Base-by-base conservation (phyloP, 2,113 vertebrate species). In the Micromys minutus region DNA sequence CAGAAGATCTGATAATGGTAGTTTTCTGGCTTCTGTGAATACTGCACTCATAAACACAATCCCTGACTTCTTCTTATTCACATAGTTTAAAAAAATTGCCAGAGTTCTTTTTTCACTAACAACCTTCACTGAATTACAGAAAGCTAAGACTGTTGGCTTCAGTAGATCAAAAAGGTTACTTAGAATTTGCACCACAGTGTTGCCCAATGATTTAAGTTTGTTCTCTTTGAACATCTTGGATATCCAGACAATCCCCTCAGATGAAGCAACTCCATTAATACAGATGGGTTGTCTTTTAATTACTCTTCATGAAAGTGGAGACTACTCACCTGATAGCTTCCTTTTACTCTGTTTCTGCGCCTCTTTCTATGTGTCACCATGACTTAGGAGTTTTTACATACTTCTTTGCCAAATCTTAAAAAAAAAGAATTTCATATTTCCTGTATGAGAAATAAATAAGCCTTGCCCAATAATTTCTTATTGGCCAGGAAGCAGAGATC, bases 221-320 rank as follows among this genome's bases (percentile, higher is more conserved):
- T 79, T 76, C 0, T 74, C 21, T 26, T 57, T 50, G 34, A 63
- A 86, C 52, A 79, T 75, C 22, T 47, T 42, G n/a, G 21, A 52
- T 87, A 59, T 90, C 39, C 21, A 94, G 26, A 34, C 61, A 69
- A 94, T 81, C 94, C 15, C 29, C n/a, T 39, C 36, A 80, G 77
- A 74, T 89, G 83, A 92, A 95, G 31, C 67, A 63, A 26, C 93
- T 75, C 50, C 71, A 80, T 87, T 90, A 92, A 88, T 42, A n/a
- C 15, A 21, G 13, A 55, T 81, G 26, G 76, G 9, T 50, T 81
- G 39, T 24, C 22, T 86, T 77, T 94, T 71, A 45, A 76, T 90
- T n/a, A n/a, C 16, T 55, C 15, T 31, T 34, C 59, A 31, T 80
- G 76, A 81, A 61, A 93, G 26, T 47, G 26, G 16, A 24, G 39